Evolutionary conservation across 2,888 invertebrate genomes (phyloP), one percentile per base, ranked within the genome.

Genomic region (Adelphocoris suturalis): DNA sequence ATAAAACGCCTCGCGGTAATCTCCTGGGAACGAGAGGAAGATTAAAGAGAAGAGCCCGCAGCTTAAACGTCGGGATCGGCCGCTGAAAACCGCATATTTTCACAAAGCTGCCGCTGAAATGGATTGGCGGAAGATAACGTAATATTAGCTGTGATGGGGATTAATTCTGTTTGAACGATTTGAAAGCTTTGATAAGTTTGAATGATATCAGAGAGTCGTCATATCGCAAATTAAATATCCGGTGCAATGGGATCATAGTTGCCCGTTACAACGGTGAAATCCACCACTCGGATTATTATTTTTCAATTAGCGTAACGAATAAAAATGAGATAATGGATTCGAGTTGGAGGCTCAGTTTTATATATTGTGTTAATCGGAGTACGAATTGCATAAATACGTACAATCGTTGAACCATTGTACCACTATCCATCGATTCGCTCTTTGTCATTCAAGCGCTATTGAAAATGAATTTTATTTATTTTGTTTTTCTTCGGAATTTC

Each of bases 1-100:
- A 68, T 68, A 68, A 68, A 68, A 68, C 68, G 23, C 68, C 68
- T 37, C n/a, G 68, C 68, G 27, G 68, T 68, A 68, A 68, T 68
- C 68, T 68, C 68, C 27, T 5, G n/a, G 68, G 68, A 68, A 68
- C 23, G 68, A 68, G 68, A 23, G 68, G 37, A 68, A 68, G 68
- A 68, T 68, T 68, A 68, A 68, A 68, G 68, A 19, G 68, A 27
- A 23, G 27, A 68, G 68, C 68, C 68, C 23, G 19, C 2, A 23
- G 68, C 19, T 68, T 68, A 68, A 68, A 68, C 68, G 68, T 23
- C 23, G 23, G 68, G 23, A 23, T 68, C 9, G 68, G 68, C 19
- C 5, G 68, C 23, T 68, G 23, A 9, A 23, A 68, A 23, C 68
- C 68, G 68, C 68, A 68, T 68, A 68, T 68, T 68, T 68, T 68